Base-by-base conservation (phyloP, 2,113 vertebrate species). In the Hydrolagus affinis region DNA sequence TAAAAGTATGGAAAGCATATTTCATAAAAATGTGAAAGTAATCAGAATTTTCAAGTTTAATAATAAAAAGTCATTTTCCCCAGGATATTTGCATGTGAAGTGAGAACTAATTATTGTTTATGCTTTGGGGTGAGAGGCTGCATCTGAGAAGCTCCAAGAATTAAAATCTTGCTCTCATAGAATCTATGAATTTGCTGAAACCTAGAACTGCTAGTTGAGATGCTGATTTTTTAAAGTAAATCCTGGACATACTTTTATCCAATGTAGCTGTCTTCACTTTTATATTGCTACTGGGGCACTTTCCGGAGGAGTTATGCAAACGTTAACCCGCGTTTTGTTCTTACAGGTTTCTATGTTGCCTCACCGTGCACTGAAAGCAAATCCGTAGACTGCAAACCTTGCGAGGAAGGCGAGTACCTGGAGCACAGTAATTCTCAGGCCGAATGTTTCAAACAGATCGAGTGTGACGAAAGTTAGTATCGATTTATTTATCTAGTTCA, bases 381-480 rank as follows among this genome's bases (percentile, higher is more conserved):
- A 83, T 8, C 25, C 0, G 78, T 32, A 2, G 9, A 6, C 62
- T 83, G 78, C 62, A 66, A 66, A 66, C 78, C 60, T 19, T 83
- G 78, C 4, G 78, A 60, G 14, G 78, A 83, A 83, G 78, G 78
- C 23, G 78, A 83, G 17, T 83, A 83, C 60, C 78, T 83, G 78
- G 78, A 83, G 23, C 78, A 83, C 78, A 83, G 23, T 68, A 83
- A 83, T 68, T 83, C 78, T 66, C 78, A 83, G 28, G 66, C 78
- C 28, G 78, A 83, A 83, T 83, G 78, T 30, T 66, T 83, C 25
- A 83, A 83, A 68, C 78, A 83, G 78, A 32, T 83, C 25, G 78
- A 83, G 15, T 83, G 78, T 83, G 78, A 83, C 66, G 25, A 66
- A 66, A 83, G 78, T 83, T 30, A 83, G 78, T 83, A 68, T 83